Conservation (phyloP, 2,888 invertebrate genomes). For the Tenodera sinensis region DNA sequence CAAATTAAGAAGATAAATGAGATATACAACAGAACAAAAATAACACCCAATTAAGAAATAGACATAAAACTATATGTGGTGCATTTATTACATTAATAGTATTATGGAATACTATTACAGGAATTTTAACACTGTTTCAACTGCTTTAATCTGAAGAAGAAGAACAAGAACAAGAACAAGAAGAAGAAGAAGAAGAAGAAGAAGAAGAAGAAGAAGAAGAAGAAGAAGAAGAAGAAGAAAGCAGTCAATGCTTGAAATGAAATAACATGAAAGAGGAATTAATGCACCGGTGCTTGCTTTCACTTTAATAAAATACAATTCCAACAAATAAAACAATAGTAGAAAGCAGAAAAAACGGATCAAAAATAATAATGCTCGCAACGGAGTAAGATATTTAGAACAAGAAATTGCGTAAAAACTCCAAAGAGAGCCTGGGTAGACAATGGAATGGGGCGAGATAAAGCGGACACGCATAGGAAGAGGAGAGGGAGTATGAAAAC, state of each 20-base stretch:
- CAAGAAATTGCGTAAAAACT: background rate
- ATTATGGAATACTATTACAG: too few species aligned
- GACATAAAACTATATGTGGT: too few species aligned
- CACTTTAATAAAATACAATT: background rate
- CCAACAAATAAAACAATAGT: background rate
- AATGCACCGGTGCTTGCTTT: background rate
- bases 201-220: too few species aligned
- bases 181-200: too few species aligned
- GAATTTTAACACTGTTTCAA: too few species aligned
- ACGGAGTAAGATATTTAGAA: background rate
- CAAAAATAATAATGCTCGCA: background rate
- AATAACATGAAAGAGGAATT: background rate
- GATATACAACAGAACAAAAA: fast-evolving
- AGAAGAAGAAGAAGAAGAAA: too few species aligned
- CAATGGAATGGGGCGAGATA: background rate
- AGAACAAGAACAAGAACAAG: too few species aligned
- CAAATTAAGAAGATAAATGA: too few species aligned
- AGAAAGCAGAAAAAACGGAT: background rate
- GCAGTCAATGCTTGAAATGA: too few species aligned
- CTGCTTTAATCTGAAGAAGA: too few species aligned
- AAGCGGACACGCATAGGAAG: background rate
- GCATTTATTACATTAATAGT: too few species aligned
- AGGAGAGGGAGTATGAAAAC: background rate
- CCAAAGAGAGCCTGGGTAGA: background rate
- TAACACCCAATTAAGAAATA: too few species aligned